These are phyloP conservation scores for Limosa lapponica DNA, from an alignment of 2,797 vertebrate genomes.

Conservation along the genomic window DNA sequence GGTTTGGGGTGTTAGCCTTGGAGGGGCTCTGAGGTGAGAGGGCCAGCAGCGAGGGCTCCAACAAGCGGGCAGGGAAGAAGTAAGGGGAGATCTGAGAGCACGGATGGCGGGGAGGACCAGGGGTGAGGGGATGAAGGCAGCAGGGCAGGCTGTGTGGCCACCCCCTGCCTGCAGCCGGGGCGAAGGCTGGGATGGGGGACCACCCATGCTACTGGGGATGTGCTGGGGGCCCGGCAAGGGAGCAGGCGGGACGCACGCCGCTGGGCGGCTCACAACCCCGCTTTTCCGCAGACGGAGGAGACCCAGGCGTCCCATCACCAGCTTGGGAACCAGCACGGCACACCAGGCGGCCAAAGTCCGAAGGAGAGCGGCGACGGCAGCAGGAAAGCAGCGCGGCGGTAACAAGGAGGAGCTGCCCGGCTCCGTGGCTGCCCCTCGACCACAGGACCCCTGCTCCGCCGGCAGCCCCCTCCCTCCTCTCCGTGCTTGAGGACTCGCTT, in stretches of 20 bases:
- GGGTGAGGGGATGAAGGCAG: accelerated
- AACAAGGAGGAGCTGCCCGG: no score
- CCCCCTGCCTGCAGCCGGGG: background rate
- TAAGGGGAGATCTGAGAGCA: background rate
- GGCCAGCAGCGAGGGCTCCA: accelerated
- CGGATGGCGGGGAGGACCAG: accelerated
- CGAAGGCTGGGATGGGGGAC: background rate
- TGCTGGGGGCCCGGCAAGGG: accelerated
- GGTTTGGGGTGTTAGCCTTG: slow-evolving; percentile 86
- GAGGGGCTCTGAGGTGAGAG: background rate
- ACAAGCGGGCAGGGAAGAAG: no score
- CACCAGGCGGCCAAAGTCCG: background rate
- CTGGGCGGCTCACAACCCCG: background rate
- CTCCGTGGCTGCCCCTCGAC: background rate
- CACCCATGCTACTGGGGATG: background rate
- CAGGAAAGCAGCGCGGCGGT: background rate
- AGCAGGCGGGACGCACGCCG: background rate
- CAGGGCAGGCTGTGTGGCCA: background rate
- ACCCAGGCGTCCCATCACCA: background rate
- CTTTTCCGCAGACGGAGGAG: background rate
- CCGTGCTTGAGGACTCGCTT: background rate
- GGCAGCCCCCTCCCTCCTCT: background rate
- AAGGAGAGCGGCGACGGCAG: background rate
- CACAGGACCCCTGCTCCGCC: no score
- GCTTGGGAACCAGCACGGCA: background rate